Conservation (phyloP, 35 echinoderm and acorn worm species). For the Apostichopus japonicus region DNA sequence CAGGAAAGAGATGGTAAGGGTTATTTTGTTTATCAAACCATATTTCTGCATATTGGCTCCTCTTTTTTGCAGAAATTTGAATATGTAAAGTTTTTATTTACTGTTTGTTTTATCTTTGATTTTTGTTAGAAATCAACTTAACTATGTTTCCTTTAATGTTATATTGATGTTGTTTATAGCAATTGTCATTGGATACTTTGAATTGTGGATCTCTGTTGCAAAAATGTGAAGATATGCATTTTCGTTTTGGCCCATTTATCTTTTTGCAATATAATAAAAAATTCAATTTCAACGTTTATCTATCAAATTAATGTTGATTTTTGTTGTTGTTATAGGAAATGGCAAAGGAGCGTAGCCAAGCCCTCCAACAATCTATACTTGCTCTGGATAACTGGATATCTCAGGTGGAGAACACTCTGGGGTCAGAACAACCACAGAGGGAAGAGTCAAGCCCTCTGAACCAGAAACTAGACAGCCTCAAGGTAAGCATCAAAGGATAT, state of each 20-base stretch:
- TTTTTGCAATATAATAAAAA: too few relatives aligned
- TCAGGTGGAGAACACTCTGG: conserved; percentile 77
- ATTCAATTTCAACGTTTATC: too few relatives aligned
- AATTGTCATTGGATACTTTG: too few relatives aligned
- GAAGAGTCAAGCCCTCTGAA: conserved; percentile 71
- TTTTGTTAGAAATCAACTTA: too few relatives aligned
- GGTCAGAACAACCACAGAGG: conserved; percentile 85
- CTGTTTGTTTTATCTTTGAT: neutral
- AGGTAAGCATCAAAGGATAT: conserved; percentile 47
- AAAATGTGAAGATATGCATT: too few relatives aligned
- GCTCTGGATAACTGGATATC: conserved; percentile 67
- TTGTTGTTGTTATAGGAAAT: conserved; percentile 53
- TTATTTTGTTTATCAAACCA: neutral
- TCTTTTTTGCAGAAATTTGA: neutral
- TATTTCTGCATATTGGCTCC: neutral
- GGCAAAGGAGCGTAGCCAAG: conserved; percentile 21
- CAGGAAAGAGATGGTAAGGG: conserved; percentile 78
- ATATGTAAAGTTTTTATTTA: neutral
- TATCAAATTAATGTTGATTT: neutral
- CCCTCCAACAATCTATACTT: conserved; percentile 34
- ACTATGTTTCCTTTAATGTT: too few relatives aligned
- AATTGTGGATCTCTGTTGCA: too few relatives aligned
- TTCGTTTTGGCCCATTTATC: too few relatives aligned
- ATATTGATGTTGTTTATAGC: too few relatives aligned
- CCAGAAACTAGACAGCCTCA: conserved; percentile 75